A percentile compares a stretch with the other conserved stretches of the same genome.
phyloP scores from a whole-genome alignment of 1,140 invertebrate species.

The Bombus superbus region DNA sequence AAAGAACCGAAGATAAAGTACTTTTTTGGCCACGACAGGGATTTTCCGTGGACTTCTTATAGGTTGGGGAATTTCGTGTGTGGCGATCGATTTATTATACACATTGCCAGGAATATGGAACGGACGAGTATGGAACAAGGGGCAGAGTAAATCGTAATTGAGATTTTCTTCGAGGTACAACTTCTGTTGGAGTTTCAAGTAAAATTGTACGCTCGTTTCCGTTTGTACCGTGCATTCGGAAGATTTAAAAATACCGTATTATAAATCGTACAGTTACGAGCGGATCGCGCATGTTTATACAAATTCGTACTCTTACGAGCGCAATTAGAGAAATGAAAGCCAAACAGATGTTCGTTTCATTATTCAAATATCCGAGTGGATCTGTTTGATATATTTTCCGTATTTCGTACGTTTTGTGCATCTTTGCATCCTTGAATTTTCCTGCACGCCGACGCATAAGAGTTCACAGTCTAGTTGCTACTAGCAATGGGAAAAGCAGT shows the following conservation, averaged over 20 bases:
- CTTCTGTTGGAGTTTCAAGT: not conserved
- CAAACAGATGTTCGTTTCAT: not conserved
- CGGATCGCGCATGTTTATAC: not conserved
- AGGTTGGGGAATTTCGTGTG: not conserved
- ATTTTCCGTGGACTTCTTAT: not conserved
- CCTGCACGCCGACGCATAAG: not conserved
- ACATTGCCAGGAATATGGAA: not conserved
- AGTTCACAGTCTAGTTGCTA: not conserved
- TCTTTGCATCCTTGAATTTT: not conserved
- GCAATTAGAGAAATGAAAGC: not conserved
- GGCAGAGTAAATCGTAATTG: not conserved
- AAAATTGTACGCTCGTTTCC: not conserved
- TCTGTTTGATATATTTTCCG: not conserved
- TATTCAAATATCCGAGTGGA: not conserved
- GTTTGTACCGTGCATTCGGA: not conserved
- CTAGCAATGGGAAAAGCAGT: not conserved
- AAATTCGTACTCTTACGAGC: not conserved
- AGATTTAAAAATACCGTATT: not conserved
- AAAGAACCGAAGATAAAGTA: too few species aligned
- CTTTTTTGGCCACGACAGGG: too few species aligned
- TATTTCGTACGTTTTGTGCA: not conserved
- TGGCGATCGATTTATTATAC: not conserved
- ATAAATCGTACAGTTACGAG: not conserved
- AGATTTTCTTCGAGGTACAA: not conserved
- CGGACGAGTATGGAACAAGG: not conserved